Evolutionary conservation across 2,113 vertebrate genomes (phyloP).

Genomic region (Bolborhynchus lineola): DNA sequence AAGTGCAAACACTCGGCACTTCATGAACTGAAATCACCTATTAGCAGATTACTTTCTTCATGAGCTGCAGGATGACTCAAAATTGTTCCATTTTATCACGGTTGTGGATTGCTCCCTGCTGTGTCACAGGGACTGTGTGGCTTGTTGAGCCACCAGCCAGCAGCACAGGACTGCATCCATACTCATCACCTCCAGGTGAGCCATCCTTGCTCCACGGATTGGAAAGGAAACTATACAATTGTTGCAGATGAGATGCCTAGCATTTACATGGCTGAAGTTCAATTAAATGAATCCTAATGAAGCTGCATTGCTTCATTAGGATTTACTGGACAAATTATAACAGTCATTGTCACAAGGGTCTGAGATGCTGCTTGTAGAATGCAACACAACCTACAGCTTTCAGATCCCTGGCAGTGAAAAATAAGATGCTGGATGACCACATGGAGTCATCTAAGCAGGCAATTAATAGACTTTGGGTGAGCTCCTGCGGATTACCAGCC

Average conservation of each 20-base stretch:
- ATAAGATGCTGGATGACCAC: not conserved
- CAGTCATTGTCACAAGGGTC: not conserved
- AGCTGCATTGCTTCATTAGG: not conserved
- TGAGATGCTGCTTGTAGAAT: not conserved
- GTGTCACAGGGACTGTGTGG: not conserved
- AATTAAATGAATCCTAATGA: not conserved
- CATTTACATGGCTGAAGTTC: not conserved
- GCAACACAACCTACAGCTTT: not conserved
- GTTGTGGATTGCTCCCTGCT: not conserved
- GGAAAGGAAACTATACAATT: not conserved
- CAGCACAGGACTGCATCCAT: not conserved
- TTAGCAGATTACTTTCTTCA: not conserved
- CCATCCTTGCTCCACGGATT: accelerated
- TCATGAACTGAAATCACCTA: not conserved
- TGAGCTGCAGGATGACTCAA: not conserved
- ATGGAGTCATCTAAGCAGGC: not conserved
- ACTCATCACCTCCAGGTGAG: not conserved
- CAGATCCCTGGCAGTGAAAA: not conserved
- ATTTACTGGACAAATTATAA: not conserved
- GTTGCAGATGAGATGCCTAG: not conserved
- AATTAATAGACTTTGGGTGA: conserved; percentile 23
- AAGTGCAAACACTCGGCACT: not conserved
- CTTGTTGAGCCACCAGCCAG: not conserved
- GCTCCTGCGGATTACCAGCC: conserved; percentile 1
- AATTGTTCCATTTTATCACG: not conserved